A percentile compares a stretch with the other conserved stretches of the same genome.
Evolutionary conservation across 2,113 vertebrate species (phyloP).

Genomic region (Nannobrachium achirus): DNA sequence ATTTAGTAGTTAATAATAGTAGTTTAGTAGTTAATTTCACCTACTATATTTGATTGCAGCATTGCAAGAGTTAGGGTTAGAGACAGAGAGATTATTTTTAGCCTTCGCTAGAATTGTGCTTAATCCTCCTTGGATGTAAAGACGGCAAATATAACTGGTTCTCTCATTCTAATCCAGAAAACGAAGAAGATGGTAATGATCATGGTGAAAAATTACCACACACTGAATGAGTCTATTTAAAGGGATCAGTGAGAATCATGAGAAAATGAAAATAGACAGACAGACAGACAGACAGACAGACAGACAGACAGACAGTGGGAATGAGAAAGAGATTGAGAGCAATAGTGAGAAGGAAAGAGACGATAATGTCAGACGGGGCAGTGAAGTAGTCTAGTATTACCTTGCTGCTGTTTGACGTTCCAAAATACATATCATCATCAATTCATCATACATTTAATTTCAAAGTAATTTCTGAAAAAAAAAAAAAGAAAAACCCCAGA

Average conservation of each 20-base stretch:
- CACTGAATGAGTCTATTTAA: too few species aligned
- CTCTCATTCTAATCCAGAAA: conserved; percentile 10
- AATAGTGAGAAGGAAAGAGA: conserved; percentile 36
- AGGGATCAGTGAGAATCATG: not conserved
- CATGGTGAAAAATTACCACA: conserved; percentile 8
- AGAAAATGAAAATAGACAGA: not conserved
- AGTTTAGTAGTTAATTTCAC: too few species aligned
- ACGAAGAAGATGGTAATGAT: not conserved
- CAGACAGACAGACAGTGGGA: not conserved
- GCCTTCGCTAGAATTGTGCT: conserved; percentile 13
- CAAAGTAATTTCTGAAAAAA: too few species aligned
- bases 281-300: conserved; percentile 17
- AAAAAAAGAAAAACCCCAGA: too few species aligned
- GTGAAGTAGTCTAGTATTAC: too few species aligned
- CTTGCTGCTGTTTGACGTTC: too few species aligned
- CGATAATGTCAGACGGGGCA: too few species aligned
- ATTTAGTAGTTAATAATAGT: too few species aligned
- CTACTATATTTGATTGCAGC: too few species aligned
- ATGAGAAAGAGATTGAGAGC: not conserved
- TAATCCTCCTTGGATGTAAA: conserved; percentile 11
- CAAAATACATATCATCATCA: too few species aligned
- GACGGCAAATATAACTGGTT: conserved; percentile 21
- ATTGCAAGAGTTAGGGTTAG: not conserved
- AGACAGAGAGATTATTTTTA: conserved; percentile 13
- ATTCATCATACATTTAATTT: too few species aligned